A percentile compares a stretch with the other conserved stretches of the same genome.
Conservation (phyloP, 2,797 vertebrate species). For the Microtus agrestis region DNA sequence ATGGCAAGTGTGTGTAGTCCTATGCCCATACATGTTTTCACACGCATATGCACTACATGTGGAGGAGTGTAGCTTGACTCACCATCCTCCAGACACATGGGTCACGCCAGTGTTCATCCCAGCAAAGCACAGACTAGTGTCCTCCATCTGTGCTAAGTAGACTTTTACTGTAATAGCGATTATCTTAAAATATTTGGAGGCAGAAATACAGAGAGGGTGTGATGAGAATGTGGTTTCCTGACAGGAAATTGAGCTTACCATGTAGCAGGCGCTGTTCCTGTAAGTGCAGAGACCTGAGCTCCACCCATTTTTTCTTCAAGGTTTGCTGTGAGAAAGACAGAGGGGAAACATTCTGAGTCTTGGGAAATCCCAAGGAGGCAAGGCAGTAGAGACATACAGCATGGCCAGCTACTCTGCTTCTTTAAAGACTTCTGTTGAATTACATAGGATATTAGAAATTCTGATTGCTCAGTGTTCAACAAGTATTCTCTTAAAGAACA, state of each 20-base stretch:
- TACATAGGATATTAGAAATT: background rate
- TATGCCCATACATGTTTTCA: background rate
- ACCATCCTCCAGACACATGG: background rate
- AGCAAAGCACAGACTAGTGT: background rate
- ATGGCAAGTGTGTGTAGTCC: rapidly evolving
- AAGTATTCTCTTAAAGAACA: background rate
- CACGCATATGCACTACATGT: background rate
- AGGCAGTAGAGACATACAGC: background rate
- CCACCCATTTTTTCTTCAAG: slow-evolving; percentile 92
- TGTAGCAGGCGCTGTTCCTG: slow-evolving; percentile 92
- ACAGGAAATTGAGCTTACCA: slow-evolving; percentile 88
- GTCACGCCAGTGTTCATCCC: background rate
- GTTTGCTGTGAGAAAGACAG: slow-evolving; percentile 89
- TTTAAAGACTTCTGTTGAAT: background rate
- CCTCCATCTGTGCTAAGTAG: background rate
- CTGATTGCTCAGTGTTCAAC: slow-evolving; percentile 6
- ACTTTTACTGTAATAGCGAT: slow-evolving; percentile 32
- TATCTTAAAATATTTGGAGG: slow-evolving; percentile 36
- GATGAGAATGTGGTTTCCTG: slow-evolving; percentile 86
- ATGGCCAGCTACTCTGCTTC: background rate
- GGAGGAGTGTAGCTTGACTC: background rate
- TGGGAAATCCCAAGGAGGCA: slow-evolving; percentile 31
- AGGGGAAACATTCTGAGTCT: slow-evolving; percentile 19
- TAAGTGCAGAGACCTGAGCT: slow-evolving; percentile 91
- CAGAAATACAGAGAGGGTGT: slow-evolving; percentile 74